phyloP scores from a whole-genome alignment of 2,113 vertebrate genomes.

The Eira barbara region DNA sequence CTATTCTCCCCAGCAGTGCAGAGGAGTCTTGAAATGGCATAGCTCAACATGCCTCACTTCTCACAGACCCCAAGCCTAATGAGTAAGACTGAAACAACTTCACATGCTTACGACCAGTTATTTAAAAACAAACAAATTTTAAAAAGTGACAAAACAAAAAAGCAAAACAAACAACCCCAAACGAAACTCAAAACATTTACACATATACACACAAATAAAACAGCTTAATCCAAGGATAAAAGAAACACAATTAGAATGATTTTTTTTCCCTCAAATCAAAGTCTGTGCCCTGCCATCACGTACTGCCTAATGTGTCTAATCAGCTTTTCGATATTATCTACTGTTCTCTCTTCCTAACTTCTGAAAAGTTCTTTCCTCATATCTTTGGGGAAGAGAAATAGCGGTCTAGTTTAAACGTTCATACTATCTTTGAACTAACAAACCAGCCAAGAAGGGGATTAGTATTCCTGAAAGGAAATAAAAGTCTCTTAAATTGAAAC shows the following conservation, averaged over 20 bases:
- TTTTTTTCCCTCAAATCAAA: background rate
- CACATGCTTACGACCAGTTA: background rate
- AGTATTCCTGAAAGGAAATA: conserved; percentile 6
- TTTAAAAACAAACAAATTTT: background rate
- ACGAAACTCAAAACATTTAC: background rate
- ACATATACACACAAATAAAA: background rate
- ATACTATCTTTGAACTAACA: conserved; percentile 24
- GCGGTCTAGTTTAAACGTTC: conserved; percentile 8
- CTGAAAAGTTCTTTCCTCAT: background rate
- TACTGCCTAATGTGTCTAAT: background rate
- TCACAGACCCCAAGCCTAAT: background rate
- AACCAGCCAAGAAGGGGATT: background rate
- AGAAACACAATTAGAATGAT: background rate
- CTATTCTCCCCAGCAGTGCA: background rate
- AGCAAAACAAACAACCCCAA: background rate
- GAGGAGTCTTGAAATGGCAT: background rate
- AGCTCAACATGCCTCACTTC: background rate
- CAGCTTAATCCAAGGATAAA: background rate
- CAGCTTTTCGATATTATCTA: background rate
- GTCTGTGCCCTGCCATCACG: background rate
- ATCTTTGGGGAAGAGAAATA: background rate
- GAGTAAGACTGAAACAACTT: background rate
- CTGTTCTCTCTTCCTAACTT: background rate
- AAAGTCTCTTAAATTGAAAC: conserved; percentile 2
- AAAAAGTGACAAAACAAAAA: background rate